Evolutionary conservation across 2,113 vertebrate genomes (phyloP).

Genomic region (Shinisaurus crocodilurus): DNA sequence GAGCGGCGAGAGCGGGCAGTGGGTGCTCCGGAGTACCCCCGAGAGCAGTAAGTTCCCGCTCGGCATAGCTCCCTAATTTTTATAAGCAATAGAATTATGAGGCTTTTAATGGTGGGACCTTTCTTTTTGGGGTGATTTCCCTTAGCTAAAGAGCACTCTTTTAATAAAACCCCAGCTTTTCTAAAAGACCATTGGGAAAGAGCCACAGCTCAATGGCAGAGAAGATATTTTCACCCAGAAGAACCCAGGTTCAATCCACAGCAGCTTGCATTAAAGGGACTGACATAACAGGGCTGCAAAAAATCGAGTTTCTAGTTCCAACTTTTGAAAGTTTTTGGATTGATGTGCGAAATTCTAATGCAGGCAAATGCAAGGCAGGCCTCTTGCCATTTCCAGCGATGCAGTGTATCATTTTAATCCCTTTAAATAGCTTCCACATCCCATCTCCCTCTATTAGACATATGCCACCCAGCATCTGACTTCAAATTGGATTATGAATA

Average conservation of each 20-base stretch:
- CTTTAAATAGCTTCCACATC: conserved; percentile 63
- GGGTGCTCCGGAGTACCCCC: too few relatives aligned
- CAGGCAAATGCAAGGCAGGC: conserved; percentile 40
- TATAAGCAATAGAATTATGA: too few relatives aligned
- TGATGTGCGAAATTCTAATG: conserved; percentile 47
- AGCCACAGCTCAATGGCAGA: background rate
- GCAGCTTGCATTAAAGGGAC: background rate
- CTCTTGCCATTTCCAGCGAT: conserved; percentile 45
- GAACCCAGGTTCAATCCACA: background rate
- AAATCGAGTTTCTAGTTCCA: background rate
- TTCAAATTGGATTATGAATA: conserved; percentile 59
- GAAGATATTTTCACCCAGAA: background rate
- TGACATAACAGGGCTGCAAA: background rate
- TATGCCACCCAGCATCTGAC: conserved; percentile 43
- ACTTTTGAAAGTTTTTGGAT: background rate
- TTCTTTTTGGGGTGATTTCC: too few relatives aligned
- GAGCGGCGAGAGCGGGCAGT: too few relatives aligned
- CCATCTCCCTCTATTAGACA: conserved; percentile 51
- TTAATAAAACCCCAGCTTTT: background rate
- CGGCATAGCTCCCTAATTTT: too few relatives aligned
- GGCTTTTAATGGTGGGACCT: too few relatives aligned
- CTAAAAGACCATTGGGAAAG: background rate
- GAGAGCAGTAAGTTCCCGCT: too few relatives aligned
- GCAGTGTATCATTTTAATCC: conserved; percentile 54
- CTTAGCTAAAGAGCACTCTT: too few relatives aligned